Evolutionary conservation across 2,888 invertebrate genomes (phyloP), one percentile per base, ranked within the genome.

Genomic region (Heteromyza rotundicornis): DNA sequence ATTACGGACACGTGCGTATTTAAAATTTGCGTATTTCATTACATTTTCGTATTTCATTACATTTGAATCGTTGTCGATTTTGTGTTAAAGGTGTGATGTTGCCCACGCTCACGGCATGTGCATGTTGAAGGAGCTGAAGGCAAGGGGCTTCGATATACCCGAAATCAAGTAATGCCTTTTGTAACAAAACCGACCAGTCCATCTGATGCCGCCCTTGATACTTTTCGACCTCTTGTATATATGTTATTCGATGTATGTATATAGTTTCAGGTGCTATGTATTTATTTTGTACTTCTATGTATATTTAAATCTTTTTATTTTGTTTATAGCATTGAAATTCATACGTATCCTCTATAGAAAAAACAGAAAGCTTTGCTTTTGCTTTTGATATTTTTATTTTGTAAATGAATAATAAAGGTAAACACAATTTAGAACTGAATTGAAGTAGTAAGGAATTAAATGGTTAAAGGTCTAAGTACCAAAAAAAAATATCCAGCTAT

Each of bases 91-190:
- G 44, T 78, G 77, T 65, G 77, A 75, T 55, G 70, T 65, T 7
- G 78, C 75, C 12, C 79, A 78, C 35, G 56, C 53, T 2, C 70
- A 78, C 17, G 61, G 72, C 57, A 74, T 78, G 68, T 78, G 77
- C 59, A 70, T 76, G 64, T 57, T 78, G 19, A 44, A 51, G 5
- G 70, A 68, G 53, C 71, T 78, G 75, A 70, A 68, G 2, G 32
- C 57, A 7, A 54, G 64, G 12, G 54, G 32, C 49, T 72, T 68
- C 40, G 69, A 75, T 1, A 67, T 77, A 57, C 77, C 77, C 32
- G 64, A 71, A 0, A 7, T 76, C 17, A 71, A 74, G 61, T 62
- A 77, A 36, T 76, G 67, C 61, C n/a, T n/a, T n/a, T n/a, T n/a
- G 19, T 1, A 22, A 0, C 2, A 32, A 27, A 27, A 5, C n/a